Percentiles rank a stretch among this genome's conserved stretches.
Evolutionary conservation across 1,140 invertebrate species (phyloP).

Genomic region (Radopholus similis): DNA sequence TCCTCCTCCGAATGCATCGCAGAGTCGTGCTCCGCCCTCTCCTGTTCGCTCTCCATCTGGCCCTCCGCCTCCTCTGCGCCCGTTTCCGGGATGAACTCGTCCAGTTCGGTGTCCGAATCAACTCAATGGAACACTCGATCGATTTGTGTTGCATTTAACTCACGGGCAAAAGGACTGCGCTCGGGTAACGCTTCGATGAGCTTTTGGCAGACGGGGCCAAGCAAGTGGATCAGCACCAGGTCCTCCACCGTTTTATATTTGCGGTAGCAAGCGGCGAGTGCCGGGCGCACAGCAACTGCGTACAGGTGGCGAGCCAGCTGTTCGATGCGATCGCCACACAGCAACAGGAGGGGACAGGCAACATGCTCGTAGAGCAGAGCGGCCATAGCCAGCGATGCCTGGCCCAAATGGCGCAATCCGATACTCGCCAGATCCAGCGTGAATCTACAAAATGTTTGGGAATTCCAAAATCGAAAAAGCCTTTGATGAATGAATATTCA

Average conservation of each 20-base stretch:
- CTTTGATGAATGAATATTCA: conserved; percentile 1
- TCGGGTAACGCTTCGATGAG: conserved; percentile 45
- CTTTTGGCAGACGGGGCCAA: conserved; percentile 45
- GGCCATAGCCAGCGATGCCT: background rate
- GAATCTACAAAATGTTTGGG: background rate
- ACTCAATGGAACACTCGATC: too few relatives aligned
- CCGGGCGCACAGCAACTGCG: conserved; percentile 24
- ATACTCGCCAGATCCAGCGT: background rate
- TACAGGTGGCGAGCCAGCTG: conserved; percentile 14
- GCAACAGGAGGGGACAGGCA: conserved; percentile 15
- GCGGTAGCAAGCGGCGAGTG: conserved; percentile 33
- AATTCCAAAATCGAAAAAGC: conserved; percentile 12
- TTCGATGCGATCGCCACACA: background rate
- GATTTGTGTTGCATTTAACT: background rate
- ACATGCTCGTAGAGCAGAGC: conserved; percentile 17
- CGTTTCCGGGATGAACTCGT: conserved; percentile 30
- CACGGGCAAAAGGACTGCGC: conserved; percentile 51
- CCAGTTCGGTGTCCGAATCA: conserved; percentile 22
- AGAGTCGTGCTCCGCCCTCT: background rate
- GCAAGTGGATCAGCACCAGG: conserved; percentile 42
- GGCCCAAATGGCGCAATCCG: background rate
- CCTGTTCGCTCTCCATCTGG: background rate
- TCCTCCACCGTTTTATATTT: conserved; percentile 51
- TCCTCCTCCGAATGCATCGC: conserved; percentile 1
- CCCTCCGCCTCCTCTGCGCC: background rate